Base-by-base conservation (phyloP, 1,140 invertebrate species). In the Melipona quadrifasciata region DNA sequence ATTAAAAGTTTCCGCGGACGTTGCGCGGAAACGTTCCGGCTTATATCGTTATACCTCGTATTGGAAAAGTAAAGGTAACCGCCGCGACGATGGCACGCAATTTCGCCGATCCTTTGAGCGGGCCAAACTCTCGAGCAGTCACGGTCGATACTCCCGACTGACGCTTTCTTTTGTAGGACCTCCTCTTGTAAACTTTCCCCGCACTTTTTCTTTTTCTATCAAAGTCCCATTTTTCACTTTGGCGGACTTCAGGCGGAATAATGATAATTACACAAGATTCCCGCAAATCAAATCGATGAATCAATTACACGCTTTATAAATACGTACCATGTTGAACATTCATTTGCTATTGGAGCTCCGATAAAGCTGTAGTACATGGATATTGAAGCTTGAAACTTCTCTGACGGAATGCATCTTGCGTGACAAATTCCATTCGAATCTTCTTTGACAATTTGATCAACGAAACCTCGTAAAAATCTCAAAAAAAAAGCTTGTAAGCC, bases 1-100 rank as follows among this genome's bases (percentile, higher is more conserved):
- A 80, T 80, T 80, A 72, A 80, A 80, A 80, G 53, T 72, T 61
- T 80, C 27, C 64, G 39, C 39, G 21, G 61, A 31, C 19, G 1
- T 11, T 47, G 12, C 67, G 0, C 21, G 61, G n/a, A 21, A 71
- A 51, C 8, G 24, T 47, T 34, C 68, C 17, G 21, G 27, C n/a
- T 21, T 8, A 51, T 72, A 72, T 80, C 68, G 55, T 64, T 70
- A 47, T 10, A 80, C 53, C 3, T 17, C 27, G 51, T 80, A 80
- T 80, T 71, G 78, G 78, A 57, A 80, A 80, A 57, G 65, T 70
- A 78, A 78, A 17, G 39, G 51, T 65, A 31, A 51, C 51, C 3
- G 14, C 51, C 3, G 14, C 51, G 31, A 31, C 21, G n/a, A 71
- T 51, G 39, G 55, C 68, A 47, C 16, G 61, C 39, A 72, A 27